Evolutionary conservation across 2,888 invertebrate species (phyloP).

Genomic region (Trichogramma dendrolimi): DNA sequence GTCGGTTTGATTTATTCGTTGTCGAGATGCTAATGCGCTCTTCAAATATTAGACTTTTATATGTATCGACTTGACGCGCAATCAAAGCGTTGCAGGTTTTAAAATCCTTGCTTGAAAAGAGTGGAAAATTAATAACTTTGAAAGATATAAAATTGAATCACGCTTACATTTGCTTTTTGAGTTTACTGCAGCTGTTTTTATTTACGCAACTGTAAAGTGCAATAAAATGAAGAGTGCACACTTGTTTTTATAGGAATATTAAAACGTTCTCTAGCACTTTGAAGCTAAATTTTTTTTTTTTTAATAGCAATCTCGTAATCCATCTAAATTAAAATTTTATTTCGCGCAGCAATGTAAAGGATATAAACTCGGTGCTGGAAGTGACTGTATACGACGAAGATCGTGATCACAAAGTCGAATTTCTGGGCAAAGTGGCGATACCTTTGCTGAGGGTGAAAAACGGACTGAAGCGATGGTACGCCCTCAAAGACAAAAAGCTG

Average conservation of each 20-base stretch:
- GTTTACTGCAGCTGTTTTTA: not conserved
- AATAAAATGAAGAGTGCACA: not conserved
- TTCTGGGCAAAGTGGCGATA: constrained; percentile 86
- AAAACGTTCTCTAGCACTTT: too few species aligned
- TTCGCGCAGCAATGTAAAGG: constrained; percentile 74
- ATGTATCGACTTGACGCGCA: too few species aligned
- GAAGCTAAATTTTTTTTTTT: not conserved
- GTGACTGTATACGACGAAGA: constrained; percentile 97
- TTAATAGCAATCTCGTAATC: not conserved
- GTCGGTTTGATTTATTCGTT: too few species aligned
- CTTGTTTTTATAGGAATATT: not conserved
- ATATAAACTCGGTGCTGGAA: constrained; percentile 90
- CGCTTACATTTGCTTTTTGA: not conserved
- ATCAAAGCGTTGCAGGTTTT: too few species aligned
- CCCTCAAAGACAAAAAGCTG: constrained; percentile 92
- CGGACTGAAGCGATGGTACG: constrained; percentile 93
- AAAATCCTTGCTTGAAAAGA: too few species aligned
- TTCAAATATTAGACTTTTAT: too few species aligned
- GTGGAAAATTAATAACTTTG: not conserved
- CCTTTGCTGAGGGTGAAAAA: constrained; percentile 82
- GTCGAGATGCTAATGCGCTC: too few species aligned
- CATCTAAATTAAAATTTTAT: constrained; percentile 35
- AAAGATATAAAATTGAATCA: constrained; percentile 2
- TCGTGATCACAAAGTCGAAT: constrained; percentile 95
- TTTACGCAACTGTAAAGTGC: not conserved